These are phyloP conservation scores for Chascanopsetta lugubris DNA, from an alignment of 2,113 vertebrate species.

Conservation along the genomic window DNA sequence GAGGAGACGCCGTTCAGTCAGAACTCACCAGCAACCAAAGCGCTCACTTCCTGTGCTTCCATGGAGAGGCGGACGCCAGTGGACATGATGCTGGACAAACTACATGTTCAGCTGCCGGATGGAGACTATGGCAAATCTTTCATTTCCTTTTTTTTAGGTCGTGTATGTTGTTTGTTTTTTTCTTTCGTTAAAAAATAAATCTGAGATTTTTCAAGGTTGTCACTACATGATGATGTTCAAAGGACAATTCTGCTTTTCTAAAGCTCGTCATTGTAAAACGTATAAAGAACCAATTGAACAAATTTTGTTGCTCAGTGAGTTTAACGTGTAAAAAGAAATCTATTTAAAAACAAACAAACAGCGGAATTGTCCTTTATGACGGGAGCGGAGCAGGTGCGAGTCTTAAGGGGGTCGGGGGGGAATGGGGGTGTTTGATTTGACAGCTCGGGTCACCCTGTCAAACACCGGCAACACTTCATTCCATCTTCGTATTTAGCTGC, in stretches of 20 bases:
- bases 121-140: slow-evolving; percentile 7
- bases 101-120: neutral
- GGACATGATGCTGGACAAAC: no score
- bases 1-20: neutral
- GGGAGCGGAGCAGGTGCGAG: neutral
- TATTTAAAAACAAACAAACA: neutral
- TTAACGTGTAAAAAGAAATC: neutral
- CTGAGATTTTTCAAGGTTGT: slow-evolving; percentile 7
- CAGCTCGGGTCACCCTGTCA: neutral
- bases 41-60: neutral
- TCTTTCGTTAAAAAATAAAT: neutral
- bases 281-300: neutral
- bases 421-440: neutral
- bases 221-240: slow-evolving; percentile 36
- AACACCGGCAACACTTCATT: no score
- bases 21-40: neutral
- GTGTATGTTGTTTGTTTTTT: slow-evolving; percentile 37
- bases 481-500: no score
- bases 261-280: neutral
- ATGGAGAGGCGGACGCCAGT: no score
- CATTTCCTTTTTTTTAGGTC: slow-evolving; percentile 30
- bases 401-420: no score
- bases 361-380: slow-evolving; percentile 2
- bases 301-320: neutral
- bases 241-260: neutral